Evolutionary conservation across 2,113 vertebrate species (phyloP).

Genomic region (Hepsetus odoe): DNA sequence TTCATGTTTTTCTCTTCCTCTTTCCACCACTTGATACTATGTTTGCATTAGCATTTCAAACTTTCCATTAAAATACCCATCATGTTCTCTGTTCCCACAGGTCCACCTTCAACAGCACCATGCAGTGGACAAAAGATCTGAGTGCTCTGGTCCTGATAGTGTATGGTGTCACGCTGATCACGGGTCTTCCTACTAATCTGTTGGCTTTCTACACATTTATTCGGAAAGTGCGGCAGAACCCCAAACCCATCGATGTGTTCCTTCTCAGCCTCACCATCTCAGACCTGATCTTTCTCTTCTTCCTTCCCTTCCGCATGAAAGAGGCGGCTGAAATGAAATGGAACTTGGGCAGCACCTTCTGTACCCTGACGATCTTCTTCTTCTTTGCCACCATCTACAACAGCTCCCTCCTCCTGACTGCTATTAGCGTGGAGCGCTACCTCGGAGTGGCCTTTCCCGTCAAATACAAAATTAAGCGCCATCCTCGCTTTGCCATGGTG

Average conservation of each 20-base stretch:
- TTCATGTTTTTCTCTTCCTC: no score
- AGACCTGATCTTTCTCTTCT: constrained; percentile 74
- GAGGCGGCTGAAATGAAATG: constrained; percentile 65
- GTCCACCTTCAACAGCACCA: background rate
- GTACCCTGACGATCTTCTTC: constrained; percentile 68
- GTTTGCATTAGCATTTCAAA: no score
- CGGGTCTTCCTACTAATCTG: constrained; percentile 73
- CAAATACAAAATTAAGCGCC: constrained; percentile 64
- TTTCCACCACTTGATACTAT: no score
- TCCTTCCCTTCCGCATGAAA: constrained; percentile 76
- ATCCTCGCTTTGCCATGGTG: constrained; percentile 17
- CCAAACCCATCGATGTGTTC: constrained; percentile 68
- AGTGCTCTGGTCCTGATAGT: constrained; percentile 60
- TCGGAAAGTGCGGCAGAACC: constrained; percentile 58
- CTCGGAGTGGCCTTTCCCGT: constrained; percentile 75
- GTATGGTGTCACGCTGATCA: constrained; percentile 72
- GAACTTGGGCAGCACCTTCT: constrained; percentile 61
- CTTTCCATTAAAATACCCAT: no score
- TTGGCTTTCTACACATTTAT: constrained; percentile 72
- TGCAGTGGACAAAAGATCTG: background rate
- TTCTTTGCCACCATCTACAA: constrained; percentile 79
- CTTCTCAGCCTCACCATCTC: constrained; percentile 74
- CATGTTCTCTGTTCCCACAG: constrained; percentile 44
- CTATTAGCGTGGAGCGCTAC: constrained; percentile 77
- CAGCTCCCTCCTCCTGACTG: constrained; percentile 75